Evolutionary conservation across 2,113 vertebrate species (phyloP).

Genomic region (Hemichromis elongatus): DNA sequence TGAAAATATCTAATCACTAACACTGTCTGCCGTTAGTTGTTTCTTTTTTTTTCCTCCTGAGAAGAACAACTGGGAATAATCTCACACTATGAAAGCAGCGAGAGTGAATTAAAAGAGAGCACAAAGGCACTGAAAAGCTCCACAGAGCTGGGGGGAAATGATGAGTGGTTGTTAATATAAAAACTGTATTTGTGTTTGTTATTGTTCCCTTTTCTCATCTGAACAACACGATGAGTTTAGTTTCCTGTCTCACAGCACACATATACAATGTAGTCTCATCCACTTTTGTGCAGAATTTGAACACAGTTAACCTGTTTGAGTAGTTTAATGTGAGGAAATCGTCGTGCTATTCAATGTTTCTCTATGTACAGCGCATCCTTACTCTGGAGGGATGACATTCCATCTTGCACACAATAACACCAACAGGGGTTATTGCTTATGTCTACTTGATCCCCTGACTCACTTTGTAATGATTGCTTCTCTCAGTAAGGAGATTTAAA

Average conservation of each 20-base stretch:
- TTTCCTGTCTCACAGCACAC: not conserved
- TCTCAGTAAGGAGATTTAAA: constrained; percentile 77
- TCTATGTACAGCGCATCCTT: not conserved
- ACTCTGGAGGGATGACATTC: not conserved
- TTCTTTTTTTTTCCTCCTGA: fast-evolving
- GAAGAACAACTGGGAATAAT: not conserved
- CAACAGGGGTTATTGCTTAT: constrained; percentile 24
- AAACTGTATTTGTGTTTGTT: not conserved
- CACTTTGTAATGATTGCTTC: constrained; percentile 70
- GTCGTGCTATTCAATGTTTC: not conserved
- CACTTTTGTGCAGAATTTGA: not conserved
- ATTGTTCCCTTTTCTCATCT: not conserved
- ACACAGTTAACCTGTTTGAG: not conserved
- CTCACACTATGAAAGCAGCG: not conserved
- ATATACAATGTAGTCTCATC: not conserved
- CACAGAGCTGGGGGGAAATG: not conserved
- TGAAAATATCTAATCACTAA: not conserved
- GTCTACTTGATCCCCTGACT: constrained; percentile 36
- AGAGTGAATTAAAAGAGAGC: not conserved
- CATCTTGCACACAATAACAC: constrained; percentile 2
- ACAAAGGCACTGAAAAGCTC: not conserved
- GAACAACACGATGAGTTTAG: not conserved
- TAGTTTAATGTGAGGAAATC: not conserved
- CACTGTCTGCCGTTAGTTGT: not conserved
- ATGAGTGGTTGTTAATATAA: not conserved